Evolutionary conservation across 2,888 invertebrate species (phyloP).

Genomic region (Callyntrura guangdongensis): DNA sequence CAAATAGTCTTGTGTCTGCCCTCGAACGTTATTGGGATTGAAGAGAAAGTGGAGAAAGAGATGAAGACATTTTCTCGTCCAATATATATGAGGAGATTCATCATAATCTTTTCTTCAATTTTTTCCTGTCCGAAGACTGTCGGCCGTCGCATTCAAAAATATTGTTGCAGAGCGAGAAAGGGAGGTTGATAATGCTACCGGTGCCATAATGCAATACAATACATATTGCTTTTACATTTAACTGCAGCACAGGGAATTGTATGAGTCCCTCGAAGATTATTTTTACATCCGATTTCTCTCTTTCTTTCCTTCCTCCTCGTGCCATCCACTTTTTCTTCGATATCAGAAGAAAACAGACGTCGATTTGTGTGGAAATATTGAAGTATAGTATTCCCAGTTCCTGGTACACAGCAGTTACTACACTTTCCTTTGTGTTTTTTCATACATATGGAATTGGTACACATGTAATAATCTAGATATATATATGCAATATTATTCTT

Average conservation of each 20-base stretch:
- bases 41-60: constrained; percentile 36
- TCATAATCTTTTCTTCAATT: constrained; percentile 75
- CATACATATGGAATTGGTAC: constrained; percentile 20
- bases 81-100: constrained; percentile 71
- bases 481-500: constrained; percentile 60
- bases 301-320: constrained; percentile 63
- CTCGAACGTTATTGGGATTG: not conserved
- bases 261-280: constrained; percentile 84
- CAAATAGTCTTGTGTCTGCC: no score
- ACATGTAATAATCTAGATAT: constrained; percentile 48
- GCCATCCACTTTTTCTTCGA: constrained; percentile 71
- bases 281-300: constrained; percentile 82
- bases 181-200: constrained; percentile 46
- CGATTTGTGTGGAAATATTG: constrained; percentile 74
- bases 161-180: constrained; percentile 63
- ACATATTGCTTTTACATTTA: constrained; percentile 81
- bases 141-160: constrained; percentile 76
- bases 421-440: constrained; percentile 40
- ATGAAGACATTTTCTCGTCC: constrained; percentile 67
- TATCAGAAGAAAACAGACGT: constrained; percentile 77
- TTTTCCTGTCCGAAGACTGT: constrained; percentile 73
- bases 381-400: not conserved
- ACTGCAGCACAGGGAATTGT: constrained; percentile 84
- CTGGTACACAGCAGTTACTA: not conserved
- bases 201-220: constrained; percentile 66